Evolutionary conservation across 37 sponge, comb jelly and placozoan genomes (phyloP).

Genomic region (Diacarnus erythraeanus): DNA sequence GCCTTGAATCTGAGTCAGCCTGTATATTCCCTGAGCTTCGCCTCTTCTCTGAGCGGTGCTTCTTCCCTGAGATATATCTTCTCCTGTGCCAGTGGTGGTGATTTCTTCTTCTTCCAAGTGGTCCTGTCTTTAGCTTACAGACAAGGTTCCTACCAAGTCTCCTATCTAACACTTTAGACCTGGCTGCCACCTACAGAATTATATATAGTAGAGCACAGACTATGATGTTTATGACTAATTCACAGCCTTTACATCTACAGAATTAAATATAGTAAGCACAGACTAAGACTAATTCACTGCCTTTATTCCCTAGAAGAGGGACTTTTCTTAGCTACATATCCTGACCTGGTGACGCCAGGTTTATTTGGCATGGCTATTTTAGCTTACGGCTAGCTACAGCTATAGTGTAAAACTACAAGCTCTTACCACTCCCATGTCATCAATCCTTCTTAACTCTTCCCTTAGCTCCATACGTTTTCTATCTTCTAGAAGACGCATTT

Average conservation of each 20-base stretch:
- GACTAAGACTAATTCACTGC: too few relatives aligned
- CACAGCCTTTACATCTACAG: too few relatives aligned
- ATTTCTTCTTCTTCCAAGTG: neutral
- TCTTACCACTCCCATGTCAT: neutral
- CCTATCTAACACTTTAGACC: neutral
- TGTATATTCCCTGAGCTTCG: neutral
- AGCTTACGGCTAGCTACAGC: too few relatives aligned
- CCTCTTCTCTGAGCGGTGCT: neutral
- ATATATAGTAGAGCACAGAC: too few relatives aligned
- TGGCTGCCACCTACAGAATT: neutral
- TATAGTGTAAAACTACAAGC: too few relatives aligned
- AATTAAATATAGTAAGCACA: too few relatives aligned
- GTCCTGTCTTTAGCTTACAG: neutral
- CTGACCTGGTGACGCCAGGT: too few relatives aligned
- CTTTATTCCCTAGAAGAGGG: too few relatives aligned
- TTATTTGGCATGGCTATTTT: too few relatives aligned
- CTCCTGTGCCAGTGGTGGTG: too few relatives aligned
- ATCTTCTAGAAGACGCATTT: neutral
- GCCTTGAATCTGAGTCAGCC: neutral
- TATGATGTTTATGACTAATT: too few relatives aligned
- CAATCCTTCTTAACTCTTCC: constrained; percentile 3
- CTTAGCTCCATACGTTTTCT: neutral
- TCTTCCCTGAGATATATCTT: neutral
- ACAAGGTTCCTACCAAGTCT: neutral
- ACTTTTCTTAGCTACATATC: too few relatives aligned